Evolutionary conservation across 2,888 invertebrate genomes (phyloP).

Genomic region (Neoscelio sp.): DNA sequence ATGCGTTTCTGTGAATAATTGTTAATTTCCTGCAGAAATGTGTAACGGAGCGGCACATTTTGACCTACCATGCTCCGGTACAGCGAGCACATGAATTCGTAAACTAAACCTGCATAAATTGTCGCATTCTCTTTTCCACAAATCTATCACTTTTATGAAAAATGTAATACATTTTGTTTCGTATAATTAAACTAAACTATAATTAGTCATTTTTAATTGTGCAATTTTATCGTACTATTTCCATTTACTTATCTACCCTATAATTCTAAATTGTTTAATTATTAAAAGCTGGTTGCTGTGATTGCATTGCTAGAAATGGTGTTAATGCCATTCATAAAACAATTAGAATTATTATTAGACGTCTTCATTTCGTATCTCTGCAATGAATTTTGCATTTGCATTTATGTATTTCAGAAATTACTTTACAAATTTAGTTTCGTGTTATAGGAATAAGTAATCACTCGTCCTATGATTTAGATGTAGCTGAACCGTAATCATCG

Average conservation of each 20-base stretch:
- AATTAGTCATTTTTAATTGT: conserved; percentile 51
- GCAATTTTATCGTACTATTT: conserved; percentile 36
- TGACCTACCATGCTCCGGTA: conserved; percentile 53
- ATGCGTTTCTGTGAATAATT: conserved; percentile 50
- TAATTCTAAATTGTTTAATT: not conserved
- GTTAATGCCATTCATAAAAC: too few species aligned
- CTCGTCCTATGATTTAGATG: conserved; percentile 46
- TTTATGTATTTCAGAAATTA: too few species aligned
- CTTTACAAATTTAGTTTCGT: too few species aligned
- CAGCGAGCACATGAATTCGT: conserved; percentile 59
- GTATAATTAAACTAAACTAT: too few species aligned
- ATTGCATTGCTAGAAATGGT: too few species aligned
- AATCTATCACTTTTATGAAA: not conserved
- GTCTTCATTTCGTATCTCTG: too few species aligned
- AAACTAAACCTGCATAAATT: conserved; percentile 39
- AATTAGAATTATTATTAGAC: too few species aligned
- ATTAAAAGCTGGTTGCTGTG: not conserved
- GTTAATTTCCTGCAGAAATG: conserved; percentile 60
- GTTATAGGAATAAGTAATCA: conserved; percentile 47
- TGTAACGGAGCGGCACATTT: conserved; percentile 63
- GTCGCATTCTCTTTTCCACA: not conserved
- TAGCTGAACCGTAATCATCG: conserved; percentile 52
- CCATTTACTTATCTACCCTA: not conserved
- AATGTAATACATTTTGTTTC: not conserved
- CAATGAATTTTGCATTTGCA: too few species aligned